These are phyloP conservation scores for Muscicapa striata DNA, from an alignment of 2,797 vertebrate species.

Conservation along the genomic window DNA sequence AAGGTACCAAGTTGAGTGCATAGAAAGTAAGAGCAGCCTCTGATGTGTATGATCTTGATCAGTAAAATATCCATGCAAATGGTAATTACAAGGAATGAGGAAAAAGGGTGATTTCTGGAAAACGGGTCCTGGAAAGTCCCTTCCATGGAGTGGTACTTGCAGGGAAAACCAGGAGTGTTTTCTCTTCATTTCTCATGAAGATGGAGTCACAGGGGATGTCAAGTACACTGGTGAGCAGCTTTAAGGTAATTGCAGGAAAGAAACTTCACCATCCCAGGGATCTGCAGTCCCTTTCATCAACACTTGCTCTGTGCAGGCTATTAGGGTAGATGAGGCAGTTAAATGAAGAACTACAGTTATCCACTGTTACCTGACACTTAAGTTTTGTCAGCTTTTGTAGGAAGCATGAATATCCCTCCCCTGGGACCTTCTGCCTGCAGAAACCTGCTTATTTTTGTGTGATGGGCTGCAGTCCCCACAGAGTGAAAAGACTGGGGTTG, in stretches of 20 bases:
- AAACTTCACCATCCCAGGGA: neutral
- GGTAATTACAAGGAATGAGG: neutral
- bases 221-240: neutral
- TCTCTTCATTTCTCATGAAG: neutral
- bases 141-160: neutral
- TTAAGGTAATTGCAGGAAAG: neutral
- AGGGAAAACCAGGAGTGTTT: neutral
- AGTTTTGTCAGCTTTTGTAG: neutral
- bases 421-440: neutral
- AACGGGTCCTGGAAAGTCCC: neutral
- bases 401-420: neutral
- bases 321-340: neutral
- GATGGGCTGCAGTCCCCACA: neutral
- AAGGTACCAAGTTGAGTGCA: neutral
- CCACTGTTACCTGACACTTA: neutral
- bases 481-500: neutral
- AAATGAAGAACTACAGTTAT: constrained; percentile 22
- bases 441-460: neutral
- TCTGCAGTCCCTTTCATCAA: neutral
- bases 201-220: neutral
- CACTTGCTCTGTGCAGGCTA: neutral
- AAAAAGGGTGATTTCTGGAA: neutral
- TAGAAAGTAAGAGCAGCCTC: neutral
- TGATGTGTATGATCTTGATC: neutral
- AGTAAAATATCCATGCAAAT: neutral